Percentiles rank a stretch among this genome's conserved stretches.
Evolutionary conservation across 2,888 invertebrate genomes (phyloP).

Genomic region (Nemoura dubitans): DNA sequence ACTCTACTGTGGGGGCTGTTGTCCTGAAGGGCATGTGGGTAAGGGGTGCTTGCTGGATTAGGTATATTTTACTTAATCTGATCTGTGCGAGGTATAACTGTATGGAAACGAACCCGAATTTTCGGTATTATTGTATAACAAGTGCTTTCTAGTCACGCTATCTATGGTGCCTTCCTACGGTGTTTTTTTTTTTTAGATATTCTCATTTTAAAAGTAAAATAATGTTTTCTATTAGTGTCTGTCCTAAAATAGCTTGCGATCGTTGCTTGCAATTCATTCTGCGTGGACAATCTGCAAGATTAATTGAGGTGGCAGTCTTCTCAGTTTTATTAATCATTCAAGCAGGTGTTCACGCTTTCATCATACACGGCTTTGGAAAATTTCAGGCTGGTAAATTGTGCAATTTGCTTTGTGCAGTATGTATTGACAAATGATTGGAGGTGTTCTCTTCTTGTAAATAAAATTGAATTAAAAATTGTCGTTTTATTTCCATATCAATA

Average conservation of each 20-base stretch:
- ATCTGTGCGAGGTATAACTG: not conserved
- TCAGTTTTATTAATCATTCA: not conserved
- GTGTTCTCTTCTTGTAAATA: slow-evolving; percentile 29
- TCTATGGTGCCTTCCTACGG: not conserved
- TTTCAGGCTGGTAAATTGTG: not conserved
- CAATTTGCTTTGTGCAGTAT: not conserved
- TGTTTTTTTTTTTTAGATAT: not conserved
- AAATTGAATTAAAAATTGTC: not conserved
- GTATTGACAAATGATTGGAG: not conserved
- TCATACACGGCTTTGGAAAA: not conserved
- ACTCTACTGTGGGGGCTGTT: not conserved
- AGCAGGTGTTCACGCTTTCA: not conserved
- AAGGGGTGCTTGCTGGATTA: not conserved
- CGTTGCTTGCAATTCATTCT: not conserved
- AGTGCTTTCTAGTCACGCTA: not conserved
- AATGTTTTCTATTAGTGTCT: not conserved
- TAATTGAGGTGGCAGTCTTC: not conserved
- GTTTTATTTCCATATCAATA: not conserved
- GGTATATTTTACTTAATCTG: not conserved
- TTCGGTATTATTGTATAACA: not conserved
- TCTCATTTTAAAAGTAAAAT: not conserved
- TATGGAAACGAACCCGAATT: not conserved
- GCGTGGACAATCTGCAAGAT: not conserved
- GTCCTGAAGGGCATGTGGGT: not conserved
- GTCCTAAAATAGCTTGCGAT: not conserved